Percentiles rank a stretch among this genome's conserved stretches.
phyloP scores from a whole-genome alignment of 2,888 invertebrate species.

The Alviniconcha strummeri region DNA sequence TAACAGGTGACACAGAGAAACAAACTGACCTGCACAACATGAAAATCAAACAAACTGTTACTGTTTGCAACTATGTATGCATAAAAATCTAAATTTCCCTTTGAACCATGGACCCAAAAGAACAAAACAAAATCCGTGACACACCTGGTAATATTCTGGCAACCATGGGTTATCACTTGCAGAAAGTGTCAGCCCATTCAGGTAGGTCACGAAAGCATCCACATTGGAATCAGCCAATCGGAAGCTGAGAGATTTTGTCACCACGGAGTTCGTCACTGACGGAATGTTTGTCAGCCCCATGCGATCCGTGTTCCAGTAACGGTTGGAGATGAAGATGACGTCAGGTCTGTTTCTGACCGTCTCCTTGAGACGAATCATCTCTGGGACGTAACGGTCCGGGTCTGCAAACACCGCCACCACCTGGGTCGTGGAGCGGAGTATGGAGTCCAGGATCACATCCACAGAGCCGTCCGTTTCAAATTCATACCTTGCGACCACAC shows the following conservation, averaged over 20 bases:
- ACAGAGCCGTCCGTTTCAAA: conserved; percentile 61
- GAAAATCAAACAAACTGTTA: too few relatives aligned
- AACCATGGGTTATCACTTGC: conserved; percentile 63
- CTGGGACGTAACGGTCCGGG: conserved; percentile 52
- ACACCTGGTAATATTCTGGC: conserved; percentile 56
- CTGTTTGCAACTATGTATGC: too few relatives aligned
- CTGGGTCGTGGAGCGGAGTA: conserved; percentile 55
- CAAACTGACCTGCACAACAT: too few relatives aligned
- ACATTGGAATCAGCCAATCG: conserved; percentile 39
- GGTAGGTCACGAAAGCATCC: conserved; percentile 38
- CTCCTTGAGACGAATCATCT: conserved; percentile 52
- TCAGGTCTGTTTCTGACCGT: conserved; percentile 28
- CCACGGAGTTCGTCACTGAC: conserved; percentile 19
- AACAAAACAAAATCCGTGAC: neutral
- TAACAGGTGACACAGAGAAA: too few relatives aligned
- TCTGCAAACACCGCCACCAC: conserved; percentile 65
- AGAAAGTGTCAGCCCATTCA: conserved; percentile 15
- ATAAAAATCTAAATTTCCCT: too few relatives aligned
- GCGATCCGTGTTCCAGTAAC: conserved; percentile 47
- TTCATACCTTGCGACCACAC: conserved; percentile 62
- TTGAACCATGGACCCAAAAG: too few relatives aligned
- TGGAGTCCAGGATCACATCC: conserved; percentile 52
- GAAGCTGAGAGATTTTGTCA: conserved; percentile 47
- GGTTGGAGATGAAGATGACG: conserved; percentile 58
- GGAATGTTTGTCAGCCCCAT: neutral